Evolutionary conservation across 2,888 invertebrate species (phyloP), one percentile per base, ranked within the genome.

Genomic region (Drosophila prostipennis): DNA sequence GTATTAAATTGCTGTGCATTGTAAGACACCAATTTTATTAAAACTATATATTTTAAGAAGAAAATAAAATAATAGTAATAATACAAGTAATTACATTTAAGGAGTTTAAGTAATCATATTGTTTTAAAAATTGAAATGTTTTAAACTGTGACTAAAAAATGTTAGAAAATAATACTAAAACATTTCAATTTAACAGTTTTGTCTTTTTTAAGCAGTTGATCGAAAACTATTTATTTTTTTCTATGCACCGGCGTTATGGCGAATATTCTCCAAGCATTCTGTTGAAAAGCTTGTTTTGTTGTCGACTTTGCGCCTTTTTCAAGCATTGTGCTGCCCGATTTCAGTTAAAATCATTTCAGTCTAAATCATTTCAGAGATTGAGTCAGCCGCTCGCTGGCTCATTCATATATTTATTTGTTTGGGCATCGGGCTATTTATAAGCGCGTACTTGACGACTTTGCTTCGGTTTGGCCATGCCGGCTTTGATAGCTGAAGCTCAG

Each of bases 241-340:
- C 13, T 0, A 51, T 56, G 56, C 36, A 36, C 10, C 26, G 10
- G 10, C 16, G 1, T 11, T 34, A 5, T 11, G 5, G 11, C 34
- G 11, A 34, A 34, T 34, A 58, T 60, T 57, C 58, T 19, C 11
- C 42, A 19, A 34, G n/a, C 39, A 45, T 39, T 49, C 58, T 57
- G 58, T 81, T 75, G 82, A 85, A 87, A 87, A 82, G 85, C 87
- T 81, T 75, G 82, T 74, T 87, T 84, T 82, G 87, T 71, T 84
- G 78, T 71, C 64, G 53, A 40, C 70, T 60, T 67, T 57, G 57
- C 29, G 14, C 39, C 14, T 8, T 14, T 39, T 56, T 32, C 39
- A 34, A 26, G 29, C 36, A 39, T 53, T 53, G 46, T 46, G 72
- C 73, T 69, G 64, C 79, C 71, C 75, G 68, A 52, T 69, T 73